phyloP scores from a whole-genome alignment of 2,888 invertebrate species.

The Geotrupes spiniger region DNA sequence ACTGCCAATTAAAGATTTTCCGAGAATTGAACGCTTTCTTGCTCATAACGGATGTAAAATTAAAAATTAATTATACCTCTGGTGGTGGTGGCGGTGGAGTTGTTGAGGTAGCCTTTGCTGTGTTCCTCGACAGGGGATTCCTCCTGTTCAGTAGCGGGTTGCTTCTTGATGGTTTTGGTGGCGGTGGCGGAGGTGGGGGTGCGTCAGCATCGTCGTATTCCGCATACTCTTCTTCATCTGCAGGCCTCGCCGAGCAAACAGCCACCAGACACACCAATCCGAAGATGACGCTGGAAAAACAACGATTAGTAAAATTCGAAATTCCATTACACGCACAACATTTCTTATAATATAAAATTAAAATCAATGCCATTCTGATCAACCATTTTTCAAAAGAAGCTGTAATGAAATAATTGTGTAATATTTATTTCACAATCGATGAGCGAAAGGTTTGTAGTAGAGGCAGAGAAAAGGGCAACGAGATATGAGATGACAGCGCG shows the following conservation, averaged over 20 bases:
- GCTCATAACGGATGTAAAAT: too few species aligned
- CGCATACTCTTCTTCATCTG: conserved; percentile 42
- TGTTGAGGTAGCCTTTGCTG: conserved; percentile 43
- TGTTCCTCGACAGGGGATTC: conserved; percentile 42
- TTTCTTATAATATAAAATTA: neutral
- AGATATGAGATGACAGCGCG: too few species aligned
- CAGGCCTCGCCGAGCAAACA: conserved; percentile 42
- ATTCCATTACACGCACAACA: neutral
- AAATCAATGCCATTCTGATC: too few species aligned
- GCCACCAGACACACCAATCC: conserved; percentile 40
- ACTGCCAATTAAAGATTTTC: too few species aligned
- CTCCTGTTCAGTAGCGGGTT: conserved; percentile 44
- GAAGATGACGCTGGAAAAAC: conserved; percentile 39
- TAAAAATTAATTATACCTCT: conserved; percentile 25
- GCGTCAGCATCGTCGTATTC: conserved; percentile 44
- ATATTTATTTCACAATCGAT: too few species aligned
- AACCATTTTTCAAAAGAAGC: too few species aligned
- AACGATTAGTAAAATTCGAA: neutral
- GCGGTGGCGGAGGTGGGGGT: conserved; percentile 43
- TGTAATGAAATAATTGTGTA: too few species aligned
- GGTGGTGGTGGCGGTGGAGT: conserved; percentile 38
- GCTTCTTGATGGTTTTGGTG: conserved; percentile 29
- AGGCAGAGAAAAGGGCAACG: too few species aligned
- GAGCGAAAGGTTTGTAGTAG: too few species aligned
- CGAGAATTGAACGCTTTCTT: too few species aligned